phyloP scores from a whole-genome alignment of 2,797 vertebrate genomes.

The Pseudotriccus pelzelni region DNA sequence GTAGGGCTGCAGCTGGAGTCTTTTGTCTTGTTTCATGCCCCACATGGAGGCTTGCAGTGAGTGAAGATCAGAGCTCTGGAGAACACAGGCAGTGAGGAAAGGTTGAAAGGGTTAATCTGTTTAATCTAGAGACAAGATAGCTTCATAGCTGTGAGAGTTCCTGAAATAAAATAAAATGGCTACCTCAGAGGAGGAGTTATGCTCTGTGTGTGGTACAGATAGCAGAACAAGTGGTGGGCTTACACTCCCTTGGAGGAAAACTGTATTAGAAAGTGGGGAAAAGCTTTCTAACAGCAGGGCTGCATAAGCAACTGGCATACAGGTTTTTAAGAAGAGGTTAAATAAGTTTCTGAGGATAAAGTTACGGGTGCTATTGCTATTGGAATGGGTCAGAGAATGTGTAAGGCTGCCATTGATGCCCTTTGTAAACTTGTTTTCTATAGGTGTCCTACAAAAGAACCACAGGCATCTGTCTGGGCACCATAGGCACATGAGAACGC shows the following conservation, averaged over 20 bases:
- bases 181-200: background rate
- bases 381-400: background rate
- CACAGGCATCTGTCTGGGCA: background rate
- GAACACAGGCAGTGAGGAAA: background rate
- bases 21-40: background rate
- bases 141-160: background rate
- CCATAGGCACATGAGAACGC: fast-evolving
- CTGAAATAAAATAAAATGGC: background rate
- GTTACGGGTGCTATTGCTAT: background rate
- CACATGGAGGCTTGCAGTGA: background rate
- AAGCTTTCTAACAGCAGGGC: background rate
- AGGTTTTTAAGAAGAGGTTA: background rate
- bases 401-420: background rate
- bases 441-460: background rate
- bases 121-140: background rate
- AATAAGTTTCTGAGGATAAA: background rate
- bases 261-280: background rate
- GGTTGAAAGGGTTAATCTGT: background rate
- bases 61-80: background rate
- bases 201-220: background rate
- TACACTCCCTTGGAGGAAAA: background rate
- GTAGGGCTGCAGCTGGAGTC: background rate
- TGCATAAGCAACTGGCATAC: background rate
- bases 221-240: background rate
- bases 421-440: background rate